These are phyloP conservation scores for Haplotaxodon microlepis DNA, from an alignment of 2,113 vertebrate genomes.

Conservation along the genomic window DNA sequence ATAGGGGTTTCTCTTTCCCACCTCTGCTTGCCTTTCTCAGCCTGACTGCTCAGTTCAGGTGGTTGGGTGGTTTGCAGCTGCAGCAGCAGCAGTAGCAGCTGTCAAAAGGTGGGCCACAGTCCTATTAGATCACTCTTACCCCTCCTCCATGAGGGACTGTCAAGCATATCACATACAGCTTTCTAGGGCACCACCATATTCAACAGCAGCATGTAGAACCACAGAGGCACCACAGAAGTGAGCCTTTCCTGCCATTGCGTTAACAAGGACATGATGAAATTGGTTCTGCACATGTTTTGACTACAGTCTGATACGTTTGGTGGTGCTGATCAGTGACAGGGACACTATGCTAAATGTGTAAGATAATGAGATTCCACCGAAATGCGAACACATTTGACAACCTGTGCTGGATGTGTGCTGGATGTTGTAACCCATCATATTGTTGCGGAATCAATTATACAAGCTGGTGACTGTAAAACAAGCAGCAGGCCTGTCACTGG, in stretches of 20 bases:
- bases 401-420: neutral
- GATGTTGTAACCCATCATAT: neutral
- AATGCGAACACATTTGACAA: slow-evolving; percentile 9
- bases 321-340: neutral
- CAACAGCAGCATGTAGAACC: neutral
- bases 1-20: neutral
- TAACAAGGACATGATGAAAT: neutral
- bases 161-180: slow-evolving; percentile 39
- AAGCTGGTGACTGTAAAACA: neutral
- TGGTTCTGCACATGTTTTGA: neutral
- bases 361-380: slow-evolving; percentile 19
- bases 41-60: slow-evolving; percentile 32
- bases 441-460: neutral
- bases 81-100: slow-evolving; percentile 31
- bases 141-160: slow-evolving; percentile 61
- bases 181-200: slow-evolving; percentile 49
- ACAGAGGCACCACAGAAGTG: neutral
- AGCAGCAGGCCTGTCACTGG: neutral
- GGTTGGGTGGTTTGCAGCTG: slow-evolving; percentile 32
- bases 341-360: neutral
- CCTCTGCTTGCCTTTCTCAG: neutral
- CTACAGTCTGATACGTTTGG: neutral
- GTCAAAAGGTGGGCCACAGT: slow-evolving; percentile 55
- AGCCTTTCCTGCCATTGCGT: neutral
- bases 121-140: slow-evolving; percentile 46